These are phyloP conservation scores for Tortrix viridana DNA, from an alignment of 2,888 invertebrate genomes.

Conservation along the genomic window DNA sequence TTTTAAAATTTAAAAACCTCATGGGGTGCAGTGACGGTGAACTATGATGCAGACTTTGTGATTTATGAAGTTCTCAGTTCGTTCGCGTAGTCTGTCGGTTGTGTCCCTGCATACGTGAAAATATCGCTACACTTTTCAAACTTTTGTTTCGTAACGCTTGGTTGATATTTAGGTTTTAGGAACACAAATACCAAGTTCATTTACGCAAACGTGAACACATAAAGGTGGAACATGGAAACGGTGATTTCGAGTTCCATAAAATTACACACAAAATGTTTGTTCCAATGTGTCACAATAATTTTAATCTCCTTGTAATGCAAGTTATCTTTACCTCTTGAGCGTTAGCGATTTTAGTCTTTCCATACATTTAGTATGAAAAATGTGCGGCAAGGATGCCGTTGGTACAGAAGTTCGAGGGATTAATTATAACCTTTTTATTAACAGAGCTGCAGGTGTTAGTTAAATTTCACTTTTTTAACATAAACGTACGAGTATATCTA, in stretches of 20 bases:
- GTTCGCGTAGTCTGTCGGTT: conserved; percentile 35
- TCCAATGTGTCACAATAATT: too few relatives aligned
- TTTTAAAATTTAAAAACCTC: conserved; percentile 59
- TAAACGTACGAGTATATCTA: too few relatives aligned
- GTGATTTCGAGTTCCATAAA: background rate
- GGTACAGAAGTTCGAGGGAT: too few relatives aligned
- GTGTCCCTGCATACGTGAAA: conserved; percentile 27
- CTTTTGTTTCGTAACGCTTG: conserved; percentile 4
- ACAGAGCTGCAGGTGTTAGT: too few relatives aligned
- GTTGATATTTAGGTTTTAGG: background rate
- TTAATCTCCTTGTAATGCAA: too few relatives aligned
- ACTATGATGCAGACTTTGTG: conserved; percentile 66
- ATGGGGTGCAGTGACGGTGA: conserved; percentile 57
- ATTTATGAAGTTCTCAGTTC: conserved; percentile 64
- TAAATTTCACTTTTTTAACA: too few relatives aligned
- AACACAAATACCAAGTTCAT: background rate
- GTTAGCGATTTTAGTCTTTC: too few relatives aligned
- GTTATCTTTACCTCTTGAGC: too few relatives aligned
- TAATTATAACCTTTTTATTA: too few relatives aligned
- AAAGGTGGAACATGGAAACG: conserved; percentile 6
- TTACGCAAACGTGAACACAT: conserved; percentile 22
- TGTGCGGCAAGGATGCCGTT: too few relatives aligned
- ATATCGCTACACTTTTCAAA: conserved; percentile 19
- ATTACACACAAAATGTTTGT: background rate
- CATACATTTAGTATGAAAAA: too few relatives aligned